Conservation (phyloP, 2,113 vertebrate species). For the Willisornis vidua region DNA sequence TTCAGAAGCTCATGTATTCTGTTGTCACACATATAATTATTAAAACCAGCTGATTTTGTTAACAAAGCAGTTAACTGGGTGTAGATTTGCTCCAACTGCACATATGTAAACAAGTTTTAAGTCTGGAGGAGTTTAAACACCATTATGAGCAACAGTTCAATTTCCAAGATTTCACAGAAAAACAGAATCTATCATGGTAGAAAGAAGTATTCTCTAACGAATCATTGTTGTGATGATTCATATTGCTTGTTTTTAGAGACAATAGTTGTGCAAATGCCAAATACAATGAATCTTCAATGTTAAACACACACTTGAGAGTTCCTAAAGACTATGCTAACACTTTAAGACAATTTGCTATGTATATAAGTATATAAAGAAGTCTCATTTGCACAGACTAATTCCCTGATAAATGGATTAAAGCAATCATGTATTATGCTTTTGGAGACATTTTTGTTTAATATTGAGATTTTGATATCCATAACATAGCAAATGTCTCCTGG, state of each 20-base stretch:
- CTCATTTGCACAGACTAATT: neutral
- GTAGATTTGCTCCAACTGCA: neutral
- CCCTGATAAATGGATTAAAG: conserved; percentile 18
- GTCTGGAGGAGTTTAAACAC: neutral
- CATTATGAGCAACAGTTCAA: conserved; percentile 5
- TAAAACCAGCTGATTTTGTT: conserved; percentile 24
- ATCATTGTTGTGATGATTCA: conserved; percentile 16
- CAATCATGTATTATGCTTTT: neutral
- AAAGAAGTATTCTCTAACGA: conserved; percentile 40
- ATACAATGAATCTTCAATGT: neutral
- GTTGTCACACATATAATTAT: neutral
- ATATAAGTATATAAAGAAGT: neutral
- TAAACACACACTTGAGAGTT: conserved; percentile 36
- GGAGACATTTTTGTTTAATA: conserved; percentile 34
- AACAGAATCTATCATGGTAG: neutral
- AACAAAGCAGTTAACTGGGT: neutral
- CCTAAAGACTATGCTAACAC: neutral
- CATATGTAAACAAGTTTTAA: neutral
- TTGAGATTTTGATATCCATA: conserved; percentile 20
- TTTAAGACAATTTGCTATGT: conserved; percentile 6
- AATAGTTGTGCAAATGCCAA: conserved; percentile 24
- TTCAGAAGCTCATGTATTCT: neutral
- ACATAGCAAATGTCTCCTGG: conserved; percentile 1
- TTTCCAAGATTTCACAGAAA: conserved; percentile 26
- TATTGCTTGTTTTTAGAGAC: conserved; percentile 39